These are phyloP conservation scores for Gyrodactylus salaris DNA, from an alignment of 1,140 invertebrate genomes.

Conservation along the genomic window DNA sequence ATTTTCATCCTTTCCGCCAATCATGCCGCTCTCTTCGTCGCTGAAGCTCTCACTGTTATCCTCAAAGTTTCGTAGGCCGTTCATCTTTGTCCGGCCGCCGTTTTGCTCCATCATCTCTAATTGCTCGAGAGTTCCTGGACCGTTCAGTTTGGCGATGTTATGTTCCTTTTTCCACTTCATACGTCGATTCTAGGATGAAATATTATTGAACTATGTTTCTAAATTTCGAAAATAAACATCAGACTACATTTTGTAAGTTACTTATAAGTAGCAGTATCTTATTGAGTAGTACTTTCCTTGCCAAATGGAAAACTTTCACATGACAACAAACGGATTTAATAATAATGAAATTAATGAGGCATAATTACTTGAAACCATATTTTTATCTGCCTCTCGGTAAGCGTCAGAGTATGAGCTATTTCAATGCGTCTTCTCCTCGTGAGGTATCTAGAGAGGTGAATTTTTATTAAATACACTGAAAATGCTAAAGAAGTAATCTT, in stretches of 20 bases:
- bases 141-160: conserved; percentile 6
- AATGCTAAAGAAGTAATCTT: not conserved
- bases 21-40: too few relatives aligned
- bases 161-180: conserved; percentile 8
- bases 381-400: conserved; percentile 56
- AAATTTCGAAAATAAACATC: not conserved
- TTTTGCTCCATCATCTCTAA: not conserved
- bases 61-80: not conserved
- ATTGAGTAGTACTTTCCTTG: too few relatives aligned
- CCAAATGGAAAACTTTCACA: too few relatives aligned
- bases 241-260: too few relatives aligned
- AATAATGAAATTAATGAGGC: too few relatives aligned
- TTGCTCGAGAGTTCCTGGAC: conserved; percentile 3
- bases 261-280: too few relatives aligned
- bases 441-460: conserved; percentile 20
- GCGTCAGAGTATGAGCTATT: conserved; percentile 49
- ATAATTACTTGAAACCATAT: conserved; percentile 32
- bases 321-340: too few relatives aligned
- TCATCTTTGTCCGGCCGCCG: not conserved
- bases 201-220: not conserved
- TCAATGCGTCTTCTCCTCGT: conserved; percentile 40
- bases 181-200: not conserved
- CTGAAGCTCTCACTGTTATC: not conserved
- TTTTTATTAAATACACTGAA: too few relatives aligned
- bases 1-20: too few relatives aligned